Evolutionary conservation across 1,140 invertebrate species (phyloP).

Genomic region (Trichonephila clavata): DNA sequence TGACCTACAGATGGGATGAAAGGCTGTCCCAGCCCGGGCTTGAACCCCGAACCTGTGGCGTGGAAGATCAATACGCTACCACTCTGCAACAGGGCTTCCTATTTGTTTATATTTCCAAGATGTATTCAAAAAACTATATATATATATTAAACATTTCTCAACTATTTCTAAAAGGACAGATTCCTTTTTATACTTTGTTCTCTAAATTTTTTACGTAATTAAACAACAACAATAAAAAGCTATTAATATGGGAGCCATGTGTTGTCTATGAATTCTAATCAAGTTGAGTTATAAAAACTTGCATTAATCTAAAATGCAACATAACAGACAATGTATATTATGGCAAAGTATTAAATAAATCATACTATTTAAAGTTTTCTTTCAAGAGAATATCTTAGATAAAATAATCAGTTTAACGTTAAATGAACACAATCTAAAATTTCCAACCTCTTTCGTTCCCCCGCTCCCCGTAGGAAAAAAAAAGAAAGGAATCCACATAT

Average conservation of each 20-base stretch:
- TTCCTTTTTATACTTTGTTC: neutral
- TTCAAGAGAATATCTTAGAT: neutral
- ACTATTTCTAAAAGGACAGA: neutral
- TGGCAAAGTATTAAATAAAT: neutral
- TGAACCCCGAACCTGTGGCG: too few species aligned
- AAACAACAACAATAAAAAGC: neutral
- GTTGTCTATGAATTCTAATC: constrained; percentile 11
- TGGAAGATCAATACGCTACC: too few species aligned
- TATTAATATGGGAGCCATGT: neutral
- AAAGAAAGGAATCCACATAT: neutral
- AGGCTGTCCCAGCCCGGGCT: too few species aligned
- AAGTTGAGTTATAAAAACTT: neutral
- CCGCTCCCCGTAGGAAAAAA: neutral
- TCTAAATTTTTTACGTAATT: neutral
- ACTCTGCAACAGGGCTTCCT: too few species aligned
- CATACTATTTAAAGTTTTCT: neutral
- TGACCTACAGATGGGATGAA: too few species aligned
- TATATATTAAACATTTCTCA: too few species aligned
- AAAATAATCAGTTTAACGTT: neutral
- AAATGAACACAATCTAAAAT: neutral
- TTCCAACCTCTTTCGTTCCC: neutral
- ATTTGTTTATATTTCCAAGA: too few species aligned
- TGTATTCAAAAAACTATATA: too few species aligned
- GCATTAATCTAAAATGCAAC: neutral
- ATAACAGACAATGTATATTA: neutral